A percentile compares a stretch with the other conserved stretches of the same genome.
Evolutionary conservation across 2,113 vertebrate species (phyloP).

Genomic region (Sitta europaea): DNA sequence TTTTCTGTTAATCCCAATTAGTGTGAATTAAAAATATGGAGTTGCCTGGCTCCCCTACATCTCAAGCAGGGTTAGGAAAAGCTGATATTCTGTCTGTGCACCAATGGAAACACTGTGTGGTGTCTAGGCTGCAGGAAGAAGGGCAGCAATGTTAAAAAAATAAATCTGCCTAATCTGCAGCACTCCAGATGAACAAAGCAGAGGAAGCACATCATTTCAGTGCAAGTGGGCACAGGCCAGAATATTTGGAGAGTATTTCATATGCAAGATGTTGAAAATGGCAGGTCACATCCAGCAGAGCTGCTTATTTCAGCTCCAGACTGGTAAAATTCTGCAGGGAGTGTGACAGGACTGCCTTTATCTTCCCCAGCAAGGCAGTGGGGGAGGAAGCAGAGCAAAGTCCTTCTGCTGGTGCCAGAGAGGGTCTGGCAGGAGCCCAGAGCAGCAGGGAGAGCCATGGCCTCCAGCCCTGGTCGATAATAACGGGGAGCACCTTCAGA

Average conservation of each 20-base stretch:
- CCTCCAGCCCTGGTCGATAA: neutral
- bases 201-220: neutral
- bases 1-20: neutral
- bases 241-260: neutral
- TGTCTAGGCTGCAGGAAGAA: neutral
- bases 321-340: neutral
- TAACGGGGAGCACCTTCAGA: neutral
- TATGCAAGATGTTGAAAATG: neutral
- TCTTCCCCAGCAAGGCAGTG: neutral
- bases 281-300: neutral
- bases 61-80: neutral
- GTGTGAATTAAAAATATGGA: neutral
- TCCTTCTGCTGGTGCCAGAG: neutral
- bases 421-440: neutral
- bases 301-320: neutral
- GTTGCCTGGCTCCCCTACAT: neutral
- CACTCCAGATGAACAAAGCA: neutral
- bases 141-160: neutral
- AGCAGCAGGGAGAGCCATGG: neutral
- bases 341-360: neutral
- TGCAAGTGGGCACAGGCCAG: neutral
- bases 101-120: neutral
- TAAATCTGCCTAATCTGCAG: neutral
- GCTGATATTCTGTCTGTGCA: neutral
- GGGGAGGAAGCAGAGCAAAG: neutral